Base-by-base conservation (phyloP, 2,113 vertebrate species). In the Hypomesus transpacificus region DNA sequence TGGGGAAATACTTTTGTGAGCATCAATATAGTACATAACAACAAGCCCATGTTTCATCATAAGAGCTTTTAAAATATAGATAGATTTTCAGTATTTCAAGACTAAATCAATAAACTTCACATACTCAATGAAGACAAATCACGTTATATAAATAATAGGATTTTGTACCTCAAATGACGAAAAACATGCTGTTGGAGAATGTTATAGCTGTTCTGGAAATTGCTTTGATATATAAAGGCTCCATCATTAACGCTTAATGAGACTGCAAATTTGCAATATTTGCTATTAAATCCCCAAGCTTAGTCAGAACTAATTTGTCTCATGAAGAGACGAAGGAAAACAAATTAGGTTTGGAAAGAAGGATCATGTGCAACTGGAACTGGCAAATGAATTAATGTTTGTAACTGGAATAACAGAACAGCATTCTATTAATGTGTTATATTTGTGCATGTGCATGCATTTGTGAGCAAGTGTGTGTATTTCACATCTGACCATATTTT, bases 311-410 rank as follows among this genome's bases (percentile, higher is more conserved):
- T 46, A 46, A 46, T 46, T 46, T 46, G 9, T 46, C 39, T 76
- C 9, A 28, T 61, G 28, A 50, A 46, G 52, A 51, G 24, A 50
- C 4, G 5, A 34, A 4, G 31, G 31, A 26, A 62, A 46, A 46
- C 31, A 31, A 63, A 68, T 57, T 69, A 20, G 5, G 18, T 18
- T 4, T 16, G 3, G 39, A 74, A 69, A 79, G 69, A 69, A 79
- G 69, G 62, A 74, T 85, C 74, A 2, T 20, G 14, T 26, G 17
- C 74, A 2, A 81, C 81, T 66, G 59, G 75, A 68, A 54, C 13
- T 56, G 34, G 20, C 51, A 68, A 77, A 74, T 79, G 64, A 75
- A 72, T n/a, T 20, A 26, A 13, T 71, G 18, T 64, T 24, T 14
- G 26, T 8, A 46, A 46, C n/a, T 69, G 17, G 34, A 39, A 68